A percentile compares a stretch with the other conserved stretches of the same genome.
These are phyloP conservation scores for Hybos culiciformis DNA, from an alignment of 2,888 invertebrate genomes.

Conservation along the genomic window DNA sequence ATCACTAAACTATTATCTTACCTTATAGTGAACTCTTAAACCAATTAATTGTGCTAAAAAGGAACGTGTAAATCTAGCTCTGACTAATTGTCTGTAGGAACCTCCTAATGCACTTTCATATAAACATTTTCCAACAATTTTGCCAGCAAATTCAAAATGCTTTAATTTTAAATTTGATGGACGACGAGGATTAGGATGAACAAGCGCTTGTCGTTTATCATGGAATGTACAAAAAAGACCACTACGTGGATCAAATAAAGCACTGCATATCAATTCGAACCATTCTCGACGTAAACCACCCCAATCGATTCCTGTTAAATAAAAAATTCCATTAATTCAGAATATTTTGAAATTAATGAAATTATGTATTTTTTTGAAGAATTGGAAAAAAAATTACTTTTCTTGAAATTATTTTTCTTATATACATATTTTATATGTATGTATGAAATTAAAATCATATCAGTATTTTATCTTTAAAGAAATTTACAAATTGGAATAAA, in stretches of 20 bases:
- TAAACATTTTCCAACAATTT: slow-evolving; percentile 86
- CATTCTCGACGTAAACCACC: slow-evolving; percentile 88
- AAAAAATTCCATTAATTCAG: neutral
- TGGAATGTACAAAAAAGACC: slow-evolving; percentile 76
- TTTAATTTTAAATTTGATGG: slow-evolving; percentile 66
- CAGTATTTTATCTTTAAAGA: too few species aligned
- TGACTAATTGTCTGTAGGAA: slow-evolving; percentile 74
- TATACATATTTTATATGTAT: too few species aligned
- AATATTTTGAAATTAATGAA: neutral
- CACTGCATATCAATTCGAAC: slow-evolving; percentile 81
- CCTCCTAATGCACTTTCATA: slow-evolving; percentile 88
- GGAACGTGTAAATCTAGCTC: slow-evolving; percentile 79
- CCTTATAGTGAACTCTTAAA: slow-evolving; percentile 82
- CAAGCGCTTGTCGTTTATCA: slow-evolving; percentile 73
- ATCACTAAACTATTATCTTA: slow-evolving; percentile 25
- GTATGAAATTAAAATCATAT: too few species aligned
- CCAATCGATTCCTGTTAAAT: slow-evolving; percentile 69
- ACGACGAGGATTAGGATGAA: slow-evolving; percentile 77
- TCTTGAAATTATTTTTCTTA: too few species aligned
- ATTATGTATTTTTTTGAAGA: neutral
- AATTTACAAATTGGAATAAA: too few species aligned
- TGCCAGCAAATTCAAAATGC: slow-evolving; percentile 86
- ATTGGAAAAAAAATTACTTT: too few species aligned
- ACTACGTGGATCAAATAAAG: slow-evolving; percentile 71
- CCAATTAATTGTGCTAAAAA: slow-evolving; percentile 92